phyloP scores from a whole-genome alignment of 2,797 vertebrate species.

The Poecilia wingei region DNA sequence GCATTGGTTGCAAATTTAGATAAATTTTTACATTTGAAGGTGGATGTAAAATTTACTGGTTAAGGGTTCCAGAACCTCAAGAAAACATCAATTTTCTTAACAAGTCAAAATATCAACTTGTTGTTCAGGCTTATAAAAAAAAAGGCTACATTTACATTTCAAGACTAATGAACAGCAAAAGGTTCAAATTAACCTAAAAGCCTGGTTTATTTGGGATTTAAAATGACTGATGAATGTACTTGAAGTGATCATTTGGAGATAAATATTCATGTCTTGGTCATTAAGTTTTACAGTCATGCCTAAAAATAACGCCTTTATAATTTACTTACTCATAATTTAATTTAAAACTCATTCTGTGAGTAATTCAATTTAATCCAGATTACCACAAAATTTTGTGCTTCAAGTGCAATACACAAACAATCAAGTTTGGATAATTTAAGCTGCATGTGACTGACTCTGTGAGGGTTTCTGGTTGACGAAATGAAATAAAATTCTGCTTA shows the following conservation, averaged over 20 bases:
- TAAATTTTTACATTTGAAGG: background rate
- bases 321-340: background rate
- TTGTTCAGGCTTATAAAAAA: background rate
- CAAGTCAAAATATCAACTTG: no score
- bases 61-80: background rate
- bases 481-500: background rate
- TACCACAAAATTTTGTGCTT: background rate
- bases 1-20: no score
- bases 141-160: background rate
- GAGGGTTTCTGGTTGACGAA: background rate
- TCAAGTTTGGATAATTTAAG: background rate
- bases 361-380: background rate
- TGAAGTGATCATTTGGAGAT: background rate
- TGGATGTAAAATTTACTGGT: background rate
- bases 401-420: background rate
- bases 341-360: background rate
- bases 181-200: background rate
- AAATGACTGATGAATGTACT: background rate
- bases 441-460: background rate
- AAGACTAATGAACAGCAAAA: background rate
- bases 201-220: background rate
- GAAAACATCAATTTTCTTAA: no score
- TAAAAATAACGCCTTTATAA: background rate
- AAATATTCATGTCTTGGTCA: background rate
- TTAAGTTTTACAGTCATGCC: background rate